Conservation (phyloP, 2,888 invertebrate species). For the Latrodectus elegans region DNA sequence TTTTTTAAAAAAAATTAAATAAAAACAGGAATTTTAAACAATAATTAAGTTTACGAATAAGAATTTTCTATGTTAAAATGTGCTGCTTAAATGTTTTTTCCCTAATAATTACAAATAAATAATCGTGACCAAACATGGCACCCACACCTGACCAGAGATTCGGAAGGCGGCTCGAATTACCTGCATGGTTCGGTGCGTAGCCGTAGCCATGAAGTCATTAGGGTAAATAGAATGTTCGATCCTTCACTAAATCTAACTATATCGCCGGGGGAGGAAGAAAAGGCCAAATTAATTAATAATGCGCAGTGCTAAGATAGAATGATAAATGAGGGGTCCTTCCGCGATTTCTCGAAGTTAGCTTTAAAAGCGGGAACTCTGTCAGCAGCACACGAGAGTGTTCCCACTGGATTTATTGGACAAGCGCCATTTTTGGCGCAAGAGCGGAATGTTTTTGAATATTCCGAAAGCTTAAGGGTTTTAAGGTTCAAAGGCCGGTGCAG, state of each 20-base stretch:
- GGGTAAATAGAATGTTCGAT: slow-evolving; percentile 7
- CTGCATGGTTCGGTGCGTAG: neutral
- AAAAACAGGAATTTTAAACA: too few relatives aligned
- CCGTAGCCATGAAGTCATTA: slow-evolving; percentile 11
- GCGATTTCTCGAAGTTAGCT: neutral
- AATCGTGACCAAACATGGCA: neutral
- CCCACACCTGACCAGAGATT: neutral
- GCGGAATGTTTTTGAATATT: too few relatives aligned
- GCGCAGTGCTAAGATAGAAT: neutral
- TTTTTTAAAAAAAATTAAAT: too few relatives aligned
- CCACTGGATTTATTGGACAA: slow-evolving; percentile 3
- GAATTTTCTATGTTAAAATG: too few relatives aligned
- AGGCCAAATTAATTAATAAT: slow-evolving; percentile 23
- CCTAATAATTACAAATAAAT: too few relatives aligned
- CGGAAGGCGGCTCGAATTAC: neutral
- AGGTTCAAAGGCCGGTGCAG: too few relatives aligned
- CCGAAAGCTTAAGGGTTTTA: too few relatives aligned
- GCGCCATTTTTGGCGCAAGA: neutral
- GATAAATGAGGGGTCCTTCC: slow-evolving; percentile 9
- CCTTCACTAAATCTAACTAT: slow-evolving; percentile 9
- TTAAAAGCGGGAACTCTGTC: slow-evolving; percentile 17
- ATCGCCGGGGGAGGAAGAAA: neutral
- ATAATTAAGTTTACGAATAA: too few relatives aligned
- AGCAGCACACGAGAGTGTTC: neutral
- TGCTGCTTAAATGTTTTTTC: too few relatives aligned